A percentile compares a stretch with the other conserved stretches of the same genome.
Conservation (phyloP, 2,888 invertebrate genomes). For the Drosophila prostipennis region DNA sequence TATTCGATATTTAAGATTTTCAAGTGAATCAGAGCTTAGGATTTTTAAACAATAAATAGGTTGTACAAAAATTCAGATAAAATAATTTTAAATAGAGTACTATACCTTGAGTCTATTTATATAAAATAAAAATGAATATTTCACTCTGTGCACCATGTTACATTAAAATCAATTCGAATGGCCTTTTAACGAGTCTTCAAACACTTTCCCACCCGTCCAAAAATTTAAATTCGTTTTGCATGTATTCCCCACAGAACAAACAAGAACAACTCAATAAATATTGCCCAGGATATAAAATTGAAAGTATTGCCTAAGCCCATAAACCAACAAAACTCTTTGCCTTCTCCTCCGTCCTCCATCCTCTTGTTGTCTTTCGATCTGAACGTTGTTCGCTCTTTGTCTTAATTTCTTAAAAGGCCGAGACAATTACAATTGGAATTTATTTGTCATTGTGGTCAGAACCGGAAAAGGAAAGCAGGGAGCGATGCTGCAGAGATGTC, state of each 20-base stretch:
- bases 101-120: too few relatives aligned
- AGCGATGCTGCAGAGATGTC: slow-evolving; percentile 21
- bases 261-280: slow-evolving; percentile 58
- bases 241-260: slow-evolving; percentile 21
- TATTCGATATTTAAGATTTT: neutral
- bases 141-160: slow-evolving; percentile 9
- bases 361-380: slow-evolving; percentile 10
- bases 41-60: too few relatives aligned
- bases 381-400: slow-evolving; percentile 30
- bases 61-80: neutral
- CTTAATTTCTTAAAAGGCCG: slow-evolving; percentile 54
- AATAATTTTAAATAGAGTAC: neutral
- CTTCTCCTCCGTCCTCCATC: neutral
- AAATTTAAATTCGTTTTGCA: slow-evolving; percentile 9
- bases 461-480: slow-evolving; percentile 4
- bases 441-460: slow-evolving; percentile 49
- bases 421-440: slow-evolving; percentile 69
- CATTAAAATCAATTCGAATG: slow-evolving; percentile 58
- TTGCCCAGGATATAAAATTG: slow-evolving; percentile 59
- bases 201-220: neutral
- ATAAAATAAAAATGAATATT: neutral
- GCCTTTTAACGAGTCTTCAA: slow-evolving; percentile 43
- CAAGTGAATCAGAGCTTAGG: too few relatives aligned
- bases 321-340: slow-evolving; percentile 26
- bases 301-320: slow-evolving; percentile 58